These are phyloP conservation scores for Scaptomyza graminum DNA, from an alignment of 1,140 invertebrate genomes.

Conservation along the genomic window DNA sequence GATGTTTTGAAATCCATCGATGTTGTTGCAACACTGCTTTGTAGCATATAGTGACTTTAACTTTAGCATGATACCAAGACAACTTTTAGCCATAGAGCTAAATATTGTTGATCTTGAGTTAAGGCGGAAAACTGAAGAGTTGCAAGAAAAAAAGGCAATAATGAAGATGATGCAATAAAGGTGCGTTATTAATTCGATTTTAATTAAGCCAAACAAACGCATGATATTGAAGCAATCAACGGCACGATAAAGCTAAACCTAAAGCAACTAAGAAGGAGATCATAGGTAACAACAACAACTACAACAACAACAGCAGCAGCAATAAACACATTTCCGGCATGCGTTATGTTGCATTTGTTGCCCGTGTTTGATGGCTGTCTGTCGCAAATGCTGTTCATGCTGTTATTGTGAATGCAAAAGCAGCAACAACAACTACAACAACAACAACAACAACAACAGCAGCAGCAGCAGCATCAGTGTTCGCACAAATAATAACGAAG, in stretches of 20 bases:
- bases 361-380: conserved; percentile 51
- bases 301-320: conserved; percentile 5
- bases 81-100: too few relatives aligned
- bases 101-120: too few relatives aligned
- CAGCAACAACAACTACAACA: conserved; percentile 5
- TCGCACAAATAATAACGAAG: conserved; percentile 73
- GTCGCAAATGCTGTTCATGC: conserved; percentile 34
- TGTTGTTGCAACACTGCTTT: too few relatives aligned
- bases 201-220: conserved; percentile 39
- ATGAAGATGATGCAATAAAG: too few relatives aligned
- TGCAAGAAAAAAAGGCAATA: too few relatives aligned
- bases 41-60: too few relatives aligned
- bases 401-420: conserved; percentile 5
- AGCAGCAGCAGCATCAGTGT: conserved; percentile 14
- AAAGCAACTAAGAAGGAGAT: conserved; percentile 41
- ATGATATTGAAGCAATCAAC: conserved; percentile 38
- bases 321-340: conserved; percentile 54
- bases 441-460: conserved; percentile 13
- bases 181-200: neutral
- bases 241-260: conserved; percentile 3
- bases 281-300: conserved; percentile 5
- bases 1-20: too few relatives aligned
- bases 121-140: too few relatives aligned
- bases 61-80: too few relatives aligned
- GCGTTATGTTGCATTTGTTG: conserved; percentile 44